These are phyloP conservation scores for Corella eumyota DNA, from an alignment of 23 tunicate species.

Conservation along the genomic window DNA sequence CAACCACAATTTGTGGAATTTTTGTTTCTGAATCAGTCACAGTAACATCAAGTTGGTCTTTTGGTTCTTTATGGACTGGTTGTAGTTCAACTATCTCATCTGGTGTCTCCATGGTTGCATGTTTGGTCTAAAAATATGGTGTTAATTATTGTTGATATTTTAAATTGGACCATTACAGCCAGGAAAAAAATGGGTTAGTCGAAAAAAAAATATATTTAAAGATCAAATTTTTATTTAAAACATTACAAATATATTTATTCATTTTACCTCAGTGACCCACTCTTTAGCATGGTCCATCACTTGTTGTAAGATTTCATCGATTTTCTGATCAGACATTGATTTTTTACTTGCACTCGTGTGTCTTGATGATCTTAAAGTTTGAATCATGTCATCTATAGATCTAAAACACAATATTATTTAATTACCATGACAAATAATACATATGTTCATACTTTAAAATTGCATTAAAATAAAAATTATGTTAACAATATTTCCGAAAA, in stretches of 20 bases:
- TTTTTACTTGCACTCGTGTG: slow-evolving; percentile 27
- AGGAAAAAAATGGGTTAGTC: too few species aligned
- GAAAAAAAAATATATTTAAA: too few species aligned
- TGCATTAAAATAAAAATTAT: not conserved
- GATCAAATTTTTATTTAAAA: too few species aligned
- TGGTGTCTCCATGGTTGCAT: too few species aligned
- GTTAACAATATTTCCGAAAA: not conserved
- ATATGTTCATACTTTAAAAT: too few species aligned
- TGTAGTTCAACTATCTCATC: not conserved
- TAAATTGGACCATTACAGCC: too few species aligned
- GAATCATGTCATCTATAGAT: slow-evolving; percentile 85
- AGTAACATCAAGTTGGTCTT: too few species aligned
- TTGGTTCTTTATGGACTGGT: too few species aligned
- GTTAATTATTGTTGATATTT: too few species aligned
- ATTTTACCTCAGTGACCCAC: slow-evolving; percentile 45
- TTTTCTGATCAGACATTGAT: slow-evolving; percentile 58
- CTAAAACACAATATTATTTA: slow-evolving; percentile 2
- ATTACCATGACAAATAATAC: too few species aligned
- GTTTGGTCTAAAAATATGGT: too few species aligned
- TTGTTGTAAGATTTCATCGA: slow-evolving; percentile 74
- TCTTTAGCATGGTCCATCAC: slow-evolving; percentile 66
- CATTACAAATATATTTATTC: not conserved
- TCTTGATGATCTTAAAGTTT: slow-evolving; percentile 58
- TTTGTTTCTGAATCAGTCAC: too few species aligned
- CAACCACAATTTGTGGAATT: slow-evolving; percentile 9